phyloP scores from a whole-genome alignment of 2,888 invertebrate genomes.

The Orthosia cruda region DNA sequence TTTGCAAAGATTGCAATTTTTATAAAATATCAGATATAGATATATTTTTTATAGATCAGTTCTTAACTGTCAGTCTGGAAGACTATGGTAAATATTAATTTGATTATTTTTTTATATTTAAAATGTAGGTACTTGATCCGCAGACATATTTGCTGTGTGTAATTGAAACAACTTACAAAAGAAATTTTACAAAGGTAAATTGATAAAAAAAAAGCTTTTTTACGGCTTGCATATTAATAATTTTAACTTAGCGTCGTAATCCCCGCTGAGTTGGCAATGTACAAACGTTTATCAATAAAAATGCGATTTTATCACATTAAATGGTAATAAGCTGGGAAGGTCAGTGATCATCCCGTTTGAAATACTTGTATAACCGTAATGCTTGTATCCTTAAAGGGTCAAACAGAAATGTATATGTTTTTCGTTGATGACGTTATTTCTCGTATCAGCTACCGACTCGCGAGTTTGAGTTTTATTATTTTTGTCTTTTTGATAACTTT shows the following conservation, averaged over 20 bases:
- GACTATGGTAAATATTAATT: too few relatives aligned
- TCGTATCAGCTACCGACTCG: not conserved
- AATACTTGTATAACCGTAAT: slow-evolving; percentile 38
- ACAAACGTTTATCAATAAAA: slow-evolving; percentile 41
- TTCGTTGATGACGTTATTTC: slow-evolving; percentile 15
- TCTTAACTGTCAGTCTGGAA: too few relatives aligned
- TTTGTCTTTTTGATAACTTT: too few relatives aligned
- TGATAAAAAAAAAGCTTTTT: not conserved
- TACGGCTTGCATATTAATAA: not conserved
- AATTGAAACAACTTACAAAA: too few relatives aligned
- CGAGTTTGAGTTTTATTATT: too few relatives aligned
- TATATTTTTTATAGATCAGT: too few relatives aligned
- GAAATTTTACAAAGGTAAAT: too few relatives aligned
- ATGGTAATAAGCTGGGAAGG: slow-evolving; percentile 27
- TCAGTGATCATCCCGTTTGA: slow-evolving; percentile 45
- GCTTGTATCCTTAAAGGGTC: slow-evolving; percentile 25
- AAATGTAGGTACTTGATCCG: too few relatives aligned
- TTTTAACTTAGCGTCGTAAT: slow-evolving; percentile 12
- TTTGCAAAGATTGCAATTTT: too few relatives aligned
- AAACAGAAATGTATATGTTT: not conserved
- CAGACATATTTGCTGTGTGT: too few relatives aligned
- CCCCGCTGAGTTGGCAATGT: slow-evolving; percentile 53
- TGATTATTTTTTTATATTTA: too few relatives aligned
- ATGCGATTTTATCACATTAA: slow-evolving; percentile 40
- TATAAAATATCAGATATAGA: too few relatives aligned